These are phyloP conservation scores for Lytechinus pictus DNA, from an alignment of 35 echinoderm and acorn worm species.

Conservation along the genomic window DNA sequence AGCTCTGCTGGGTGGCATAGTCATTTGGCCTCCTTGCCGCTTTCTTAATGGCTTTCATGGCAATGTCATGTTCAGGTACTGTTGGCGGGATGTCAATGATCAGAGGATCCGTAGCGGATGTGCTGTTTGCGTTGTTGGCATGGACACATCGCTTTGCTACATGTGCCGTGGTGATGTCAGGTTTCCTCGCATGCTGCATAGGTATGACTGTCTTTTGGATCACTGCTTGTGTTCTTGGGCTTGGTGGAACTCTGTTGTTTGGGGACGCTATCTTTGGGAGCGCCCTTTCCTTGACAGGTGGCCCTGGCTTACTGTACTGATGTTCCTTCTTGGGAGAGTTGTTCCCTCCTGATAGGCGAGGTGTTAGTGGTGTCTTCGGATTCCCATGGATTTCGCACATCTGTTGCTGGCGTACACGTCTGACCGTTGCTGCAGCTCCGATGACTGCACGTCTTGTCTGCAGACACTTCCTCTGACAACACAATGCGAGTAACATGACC, in stretches of 20 bases:
- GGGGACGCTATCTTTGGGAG: slow-evolving; percentile 22
- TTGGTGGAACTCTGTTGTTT: slow-evolving; percentile 23
- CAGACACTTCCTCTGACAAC: slow-evolving; percentile 54
- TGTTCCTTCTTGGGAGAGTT: not conserved
- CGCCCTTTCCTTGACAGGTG: slow-evolving; percentile 36
- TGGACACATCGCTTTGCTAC: not conserved
- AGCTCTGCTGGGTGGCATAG: slow-evolving; percentile 1
- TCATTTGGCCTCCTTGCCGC: slow-evolving; percentile 14
- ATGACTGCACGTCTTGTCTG: slow-evolving; percentile 36
- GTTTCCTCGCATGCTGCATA: slow-evolving; percentile 3
- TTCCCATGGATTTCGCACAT: slow-evolving; percentile 46
- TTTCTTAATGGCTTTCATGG: slow-evolving; percentile 39
- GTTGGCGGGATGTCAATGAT: slow-evolving; percentile 42
- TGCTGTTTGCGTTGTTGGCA: slow-evolving; percentile 42
- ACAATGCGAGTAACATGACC: slow-evolving; percentile 63
- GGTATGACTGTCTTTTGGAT: not conserved
- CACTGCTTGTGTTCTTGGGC: slow-evolving; percentile 23
- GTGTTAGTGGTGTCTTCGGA: not conserved
- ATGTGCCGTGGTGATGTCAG: not conserved
- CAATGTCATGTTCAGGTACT: slow-evolving; percentile 43
- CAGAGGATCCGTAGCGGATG: not conserved
- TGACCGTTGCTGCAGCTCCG: slow-evolving; percentile 28
- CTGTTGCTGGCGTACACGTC: slow-evolving; percentile 25
- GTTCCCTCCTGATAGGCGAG: not conserved
- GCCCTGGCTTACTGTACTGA: slow-evolving; percentile 33